Base-by-base conservation (phyloP, 1,140 invertebrate genomes). In the Achroia grisella region DNA sequence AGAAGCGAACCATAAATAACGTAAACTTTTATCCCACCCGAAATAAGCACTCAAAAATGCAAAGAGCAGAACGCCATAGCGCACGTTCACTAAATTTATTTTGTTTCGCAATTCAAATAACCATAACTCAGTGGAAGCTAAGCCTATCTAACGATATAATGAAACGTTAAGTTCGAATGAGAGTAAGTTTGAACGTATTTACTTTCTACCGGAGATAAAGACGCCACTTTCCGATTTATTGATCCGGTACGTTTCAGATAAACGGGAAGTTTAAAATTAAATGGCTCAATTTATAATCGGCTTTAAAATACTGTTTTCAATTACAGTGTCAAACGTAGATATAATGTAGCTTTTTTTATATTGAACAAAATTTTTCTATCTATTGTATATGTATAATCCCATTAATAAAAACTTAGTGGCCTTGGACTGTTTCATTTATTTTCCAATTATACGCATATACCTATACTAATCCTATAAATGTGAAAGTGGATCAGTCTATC, bases 41-140 rank as follows among this genome's bases (percentile, higher is more conserved):
- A 85, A 85, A 85, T 85, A 85, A 85, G 81, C 81, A 85, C 81
- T 85, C 81, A 85, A 85, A 85, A 85, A 85, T 85, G 81, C 81
- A 85, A 83, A 83, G 77, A 82, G 81, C 81, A 82, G 73, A 77
- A 80, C 80, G 76, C 60, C 56, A 85, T 81, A 85, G 77, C 68
- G 77, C 81, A 85, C 81, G 81, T 85, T 79, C 70, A 74, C 66
- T 81, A 85, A 85, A 85, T 85, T 85, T 85, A 85, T 85, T 85
- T 85, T 82, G 81, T 82, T 85, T 85, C 81, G 73, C 66, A 85
- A 82, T 85, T 82, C 78, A 85, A 85, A 85, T 85, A 85, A 85
- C 81, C 81, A 85, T 85, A 85, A 82, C 58, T 85, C 81, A 85
- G 67, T 46, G 64, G 37, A 57, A 61, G 58, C 65, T 81, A 75